Base-by-base conservation (phyloP, 1,140 invertebrate genomes). In the Papilio xuthus region DNA sequence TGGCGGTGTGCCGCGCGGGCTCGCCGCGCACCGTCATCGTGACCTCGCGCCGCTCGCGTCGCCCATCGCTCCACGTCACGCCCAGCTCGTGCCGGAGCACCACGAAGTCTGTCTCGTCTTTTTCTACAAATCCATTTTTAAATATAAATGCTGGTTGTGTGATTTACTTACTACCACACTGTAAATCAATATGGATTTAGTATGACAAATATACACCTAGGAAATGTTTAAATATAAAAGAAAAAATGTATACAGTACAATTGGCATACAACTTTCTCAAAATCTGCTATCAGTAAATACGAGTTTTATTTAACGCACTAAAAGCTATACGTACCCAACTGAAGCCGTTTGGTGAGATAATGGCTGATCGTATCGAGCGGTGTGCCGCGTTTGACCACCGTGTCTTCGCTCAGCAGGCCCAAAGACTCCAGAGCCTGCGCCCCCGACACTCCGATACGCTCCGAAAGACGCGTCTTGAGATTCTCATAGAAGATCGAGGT, bases 21-120 rank as follows among this genome's bases (percentile, higher is more conserved):
- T 99, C 97, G 0, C 99, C 99, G 85, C 99, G 99, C 42, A 97
- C 96, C 0, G 99, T 98, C 91, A 99, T 96, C 87, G 98, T 98
- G 72, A 99, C 98, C 50, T 98, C 97, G 75, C 98, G 96, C 26
- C 95, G 91, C 94, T 99, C 99, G 78, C 95, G 94, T 83, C 95
- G 96, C 13, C 97, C 97, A 88, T 99, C 97, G 2, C 98, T 97
- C 98, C 99, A 99, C 67, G 96, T 95, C 80, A 99, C 98, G 18
- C 96, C 97, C 56, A 99, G 95, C 82, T 99, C 97, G 91, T 99
- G 99, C 18, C 99, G 96, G 80, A 99, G 94, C 53, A 99, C 97
- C 0, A 99, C 96, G 82, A 99, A 93, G 94, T 99, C 99, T 0
- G 98, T 95, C 93, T 99, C 99, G 44, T 97, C 95, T 80, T 96